A percentile compares a stretch with the other conserved stretches of the same genome.
Conservation (phyloP, 2,888 invertebrate genomes). For the Linnaemya vulpina region DNA sequence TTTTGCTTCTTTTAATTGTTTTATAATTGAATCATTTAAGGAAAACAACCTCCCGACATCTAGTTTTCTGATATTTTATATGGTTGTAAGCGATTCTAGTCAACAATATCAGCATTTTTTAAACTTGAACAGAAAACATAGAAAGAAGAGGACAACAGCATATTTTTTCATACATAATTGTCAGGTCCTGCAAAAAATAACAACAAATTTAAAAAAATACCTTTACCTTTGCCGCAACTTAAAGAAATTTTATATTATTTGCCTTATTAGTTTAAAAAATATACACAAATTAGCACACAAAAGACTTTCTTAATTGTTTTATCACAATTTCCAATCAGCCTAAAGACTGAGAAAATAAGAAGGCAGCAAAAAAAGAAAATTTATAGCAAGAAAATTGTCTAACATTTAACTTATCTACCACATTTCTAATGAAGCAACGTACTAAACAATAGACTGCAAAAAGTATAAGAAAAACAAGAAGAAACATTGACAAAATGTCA, state of each 20-base stretch:
- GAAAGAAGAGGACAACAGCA: too few species aligned
- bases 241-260: neutral
- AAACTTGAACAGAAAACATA: too few species aligned
- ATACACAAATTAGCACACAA: slow-evolving; percentile 65
- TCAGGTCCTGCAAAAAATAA: too few species aligned
- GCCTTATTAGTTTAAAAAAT: neutral
- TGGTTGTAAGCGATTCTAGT: too few species aligned
- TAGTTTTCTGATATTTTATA: too few species aligned
- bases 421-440: slow-evolving; percentile 40
- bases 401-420: slow-evolving; percentile 54
- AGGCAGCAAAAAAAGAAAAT: slow-evolving; percentile 29
- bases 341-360: slow-evolving; percentile 21
- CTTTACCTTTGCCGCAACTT: too few species aligned
- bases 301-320: slow-evolving; percentile 79
- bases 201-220: too few species aligned
- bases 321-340: slow-evolving; percentile 71
- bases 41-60: too few species aligned
- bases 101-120: too few species aligned
- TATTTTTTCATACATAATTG: too few species aligned
- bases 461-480: slow-evolving; percentile 4
- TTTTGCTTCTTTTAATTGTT: too few species aligned
- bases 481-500: slow-evolving; percentile 66
- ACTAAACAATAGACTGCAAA: slow-evolving; percentile 53
- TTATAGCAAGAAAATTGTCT: slow-evolving; percentile 60
- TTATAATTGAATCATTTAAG: too few species aligned